phyloP scores from a whole-genome alignment of 2,888 invertebrate species.

The Acrobasis repandana region DNA sequence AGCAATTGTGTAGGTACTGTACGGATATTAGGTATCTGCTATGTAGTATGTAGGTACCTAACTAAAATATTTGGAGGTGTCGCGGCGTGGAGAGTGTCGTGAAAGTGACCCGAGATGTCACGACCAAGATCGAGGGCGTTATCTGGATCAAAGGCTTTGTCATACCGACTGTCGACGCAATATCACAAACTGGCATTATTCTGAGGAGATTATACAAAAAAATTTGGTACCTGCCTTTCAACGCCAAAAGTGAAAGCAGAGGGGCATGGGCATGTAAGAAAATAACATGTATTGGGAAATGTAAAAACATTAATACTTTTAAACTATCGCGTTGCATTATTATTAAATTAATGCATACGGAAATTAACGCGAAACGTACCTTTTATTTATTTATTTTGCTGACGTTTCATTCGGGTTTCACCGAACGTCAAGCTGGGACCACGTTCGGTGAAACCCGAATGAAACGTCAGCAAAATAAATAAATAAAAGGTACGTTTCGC shows the following conservation, averaged over 20 bases:
- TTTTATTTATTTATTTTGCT: too few relatives aligned
- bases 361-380: too few relatives aligned
- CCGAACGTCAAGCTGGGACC: too few relatives aligned
- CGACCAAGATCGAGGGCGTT: not conserved
- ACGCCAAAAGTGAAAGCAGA: not conserved
- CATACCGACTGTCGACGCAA: slow-evolving; percentile 19
- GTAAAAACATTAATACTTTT: too few relatives aligned
- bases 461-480: too few relatives aligned
- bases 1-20: too few relatives aligned
- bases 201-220: not conserved
- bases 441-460: too few relatives aligned
- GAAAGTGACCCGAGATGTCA: slow-evolving; percentile 3
- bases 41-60: not conserved
- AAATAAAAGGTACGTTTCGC: too few relatives aligned
- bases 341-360: too few relatives aligned
- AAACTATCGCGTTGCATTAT: too few relatives aligned
- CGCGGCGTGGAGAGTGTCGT: not conserved
- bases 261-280: not conserved
- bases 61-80: not conserved
- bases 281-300: not conserved
- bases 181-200: not conserved
- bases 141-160: slow-evolving; percentile 12
- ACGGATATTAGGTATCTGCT: not conserved
- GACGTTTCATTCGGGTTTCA: too few relatives aligned
- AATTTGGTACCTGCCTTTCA: not conserved